phyloP scores from a whole-genome alignment of 2,888 invertebrate genomes.

The Drosophila cracens region DNA sequence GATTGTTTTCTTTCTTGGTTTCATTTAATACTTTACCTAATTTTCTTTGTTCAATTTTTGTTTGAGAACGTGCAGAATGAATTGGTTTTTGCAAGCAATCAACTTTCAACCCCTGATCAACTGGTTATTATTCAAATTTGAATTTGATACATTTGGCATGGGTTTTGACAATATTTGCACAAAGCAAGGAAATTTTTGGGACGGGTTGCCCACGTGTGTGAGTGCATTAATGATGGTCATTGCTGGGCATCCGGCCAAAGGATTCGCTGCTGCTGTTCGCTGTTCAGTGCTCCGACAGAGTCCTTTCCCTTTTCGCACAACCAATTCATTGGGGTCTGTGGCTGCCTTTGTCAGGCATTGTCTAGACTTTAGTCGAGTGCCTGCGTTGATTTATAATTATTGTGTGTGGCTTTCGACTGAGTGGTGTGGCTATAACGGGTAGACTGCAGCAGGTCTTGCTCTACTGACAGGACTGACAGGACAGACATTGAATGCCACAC shows the following conservation, averaged over 20 bases:
- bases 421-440: slow-evolving; percentile 19
- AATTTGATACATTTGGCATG: slow-evolving; percentile 57
- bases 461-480: slow-evolving; percentile 22
- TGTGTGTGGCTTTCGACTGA: slow-evolving; percentile 55
- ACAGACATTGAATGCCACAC: slow-evolving; percentile 51
- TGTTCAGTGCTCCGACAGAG: slow-evolving; percentile 31
- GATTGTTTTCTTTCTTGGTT: background rate
- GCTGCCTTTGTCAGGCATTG: slow-evolving; percentile 73
- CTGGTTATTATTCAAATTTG: slow-evolving; percentile 59
- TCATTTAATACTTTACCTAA: slow-evolving; percentile 3
- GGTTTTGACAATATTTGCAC: slow-evolving; percentile 34
- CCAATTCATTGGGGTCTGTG: slow-evolving; percentile 28
- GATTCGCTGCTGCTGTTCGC: slow-evolving; percentile 19
- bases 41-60: slow-evolving; percentile 17
- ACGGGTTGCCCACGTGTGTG: slow-evolving; percentile 13
- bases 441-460: slow-evolving; percentile 17
- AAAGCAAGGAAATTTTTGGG: background rate
- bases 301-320: slow-evolving; percentile 4
- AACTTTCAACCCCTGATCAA: slow-evolving; percentile 62
- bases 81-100: slow-evolving; percentile 13
- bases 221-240: slow-evolving; percentile 52
- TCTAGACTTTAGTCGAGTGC: slow-evolving; percentile 73
- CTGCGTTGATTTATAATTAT: slow-evolving; percentile 76
- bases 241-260: slow-evolving; percentile 63
- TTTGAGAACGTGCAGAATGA: slow-evolving; percentile 20